Conservation (phyloP, 2,888 invertebrate species). For the Villa cingulata region DNA sequence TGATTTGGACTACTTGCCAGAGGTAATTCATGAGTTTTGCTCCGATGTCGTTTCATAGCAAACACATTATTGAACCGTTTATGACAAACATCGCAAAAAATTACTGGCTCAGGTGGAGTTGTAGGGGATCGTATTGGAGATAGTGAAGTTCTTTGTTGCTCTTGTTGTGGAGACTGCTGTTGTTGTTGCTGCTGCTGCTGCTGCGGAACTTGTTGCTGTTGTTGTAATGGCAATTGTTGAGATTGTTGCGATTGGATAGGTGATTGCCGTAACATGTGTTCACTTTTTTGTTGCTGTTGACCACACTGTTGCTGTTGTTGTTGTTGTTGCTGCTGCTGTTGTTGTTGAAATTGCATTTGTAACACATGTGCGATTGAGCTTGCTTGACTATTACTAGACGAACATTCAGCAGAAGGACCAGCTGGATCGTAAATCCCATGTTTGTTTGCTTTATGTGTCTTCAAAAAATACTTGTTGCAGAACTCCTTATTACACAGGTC, state of each 20-base stretch:
- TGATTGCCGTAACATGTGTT: too few relatives aligned
- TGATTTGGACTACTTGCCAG: constrained; percentile 14
- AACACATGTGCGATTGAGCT: constrained; percentile 19
- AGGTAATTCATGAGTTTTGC: constrained; percentile 48
- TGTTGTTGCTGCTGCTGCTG: constrained; percentile 16
- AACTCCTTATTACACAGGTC: constrained; percentile 97
- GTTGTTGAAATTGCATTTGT: constrained; percentile 26
- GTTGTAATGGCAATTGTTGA: constrained; percentile 10
- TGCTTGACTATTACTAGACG: constrained; percentile 16
- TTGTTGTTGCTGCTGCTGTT: constrained; percentile 25
- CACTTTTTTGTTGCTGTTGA: constrained; percentile 16
- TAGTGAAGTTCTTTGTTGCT: constrained; percentile 15
- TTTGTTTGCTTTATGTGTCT: constrained; percentile 95
- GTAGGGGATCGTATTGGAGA: constrained; percentile 11
- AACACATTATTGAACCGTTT: constrained; percentile 61
- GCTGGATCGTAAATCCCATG: constrained; percentile 73
- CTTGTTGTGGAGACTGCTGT: constrained; percentile 14
- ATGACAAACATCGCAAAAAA: constrained; percentile 56
- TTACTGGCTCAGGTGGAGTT: constrained; percentile 23
- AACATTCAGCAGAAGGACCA: constrained; percentile 20
- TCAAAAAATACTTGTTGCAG: constrained; percentile 95
- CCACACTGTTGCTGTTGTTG: constrained; percentile 16
- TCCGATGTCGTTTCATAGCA: constrained; percentile 54
- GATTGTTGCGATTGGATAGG: constrained; percentile 8
- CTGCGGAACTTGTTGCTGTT: constrained; percentile 11